phyloP scores from a whole-genome alignment of 92 coral and sea anemone species.

The Siderastrea radians region DNA sequence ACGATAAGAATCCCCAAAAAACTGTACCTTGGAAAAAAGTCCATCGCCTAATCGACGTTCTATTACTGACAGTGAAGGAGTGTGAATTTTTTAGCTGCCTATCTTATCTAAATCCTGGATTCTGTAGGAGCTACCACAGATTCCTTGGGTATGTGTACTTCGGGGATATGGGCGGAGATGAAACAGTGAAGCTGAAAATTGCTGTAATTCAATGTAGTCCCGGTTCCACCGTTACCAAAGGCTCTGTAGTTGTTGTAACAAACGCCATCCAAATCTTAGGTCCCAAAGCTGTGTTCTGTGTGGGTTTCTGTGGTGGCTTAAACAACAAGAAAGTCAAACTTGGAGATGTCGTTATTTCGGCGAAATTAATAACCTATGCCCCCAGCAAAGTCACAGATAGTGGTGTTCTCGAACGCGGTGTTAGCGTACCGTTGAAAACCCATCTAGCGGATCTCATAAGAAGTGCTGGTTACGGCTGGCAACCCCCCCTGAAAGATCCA shows the following conservation, averaged over 20 bases:
- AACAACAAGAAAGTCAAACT: no score
- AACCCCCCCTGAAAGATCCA: not conserved
- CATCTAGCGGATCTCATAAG: not conserved
- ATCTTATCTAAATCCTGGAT: not conserved
- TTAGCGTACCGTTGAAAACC: not conserved
- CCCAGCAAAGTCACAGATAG: not conserved
- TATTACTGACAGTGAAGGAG: not conserved
- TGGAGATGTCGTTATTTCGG: no score
- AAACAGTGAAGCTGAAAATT: not conserved
- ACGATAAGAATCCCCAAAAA: no score
- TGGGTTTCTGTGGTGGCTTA: no score
- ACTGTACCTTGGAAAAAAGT: no score
- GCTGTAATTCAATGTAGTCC: not conserved
- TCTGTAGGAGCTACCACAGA: not conserved
- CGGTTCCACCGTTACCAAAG: not conserved
- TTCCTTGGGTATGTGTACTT: not conserved
- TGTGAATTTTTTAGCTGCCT: not conserved
- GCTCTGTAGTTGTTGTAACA: not conserved
- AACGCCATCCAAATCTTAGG: not conserved
- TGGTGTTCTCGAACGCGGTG: not conserved
- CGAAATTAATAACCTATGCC: not conserved
- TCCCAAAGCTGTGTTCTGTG: no score
- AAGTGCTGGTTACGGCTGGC: not conserved
- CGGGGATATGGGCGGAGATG: not conserved
- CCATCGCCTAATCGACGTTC: no score